A percentile compares a stretch with the other conserved stretches of the same genome.
Conservation (phyloP, 2,888 invertebrate species). For the Metacarcinus magister region DNA sequence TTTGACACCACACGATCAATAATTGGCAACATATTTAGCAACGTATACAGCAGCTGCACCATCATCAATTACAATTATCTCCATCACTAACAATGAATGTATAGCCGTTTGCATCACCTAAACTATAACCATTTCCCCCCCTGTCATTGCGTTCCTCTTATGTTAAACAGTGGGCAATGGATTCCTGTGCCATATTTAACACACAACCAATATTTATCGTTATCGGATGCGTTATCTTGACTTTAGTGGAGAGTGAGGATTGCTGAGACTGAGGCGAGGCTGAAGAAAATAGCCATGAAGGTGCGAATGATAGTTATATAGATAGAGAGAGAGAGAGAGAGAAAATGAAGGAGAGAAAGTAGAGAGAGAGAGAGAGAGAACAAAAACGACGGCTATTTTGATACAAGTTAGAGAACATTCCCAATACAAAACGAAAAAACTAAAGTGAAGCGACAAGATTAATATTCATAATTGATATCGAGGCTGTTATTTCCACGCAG, state of each 20-base stretch:
- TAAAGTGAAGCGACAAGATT: not conserved
- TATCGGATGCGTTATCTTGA: slow-evolving; percentile 45
- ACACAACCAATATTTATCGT: slow-evolving; percentile 33
- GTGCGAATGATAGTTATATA: not conserved
- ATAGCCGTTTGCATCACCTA: not conserved
- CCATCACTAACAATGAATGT: not conserved
- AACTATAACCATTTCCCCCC: not conserved
- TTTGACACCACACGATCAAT: not conserved
- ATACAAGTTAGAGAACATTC: too few species aligned
- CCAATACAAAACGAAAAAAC: too few species aligned
- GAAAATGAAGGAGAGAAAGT: not conserved
- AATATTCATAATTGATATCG: not conserved
- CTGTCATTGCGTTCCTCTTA: not conserved
- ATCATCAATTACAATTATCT: not conserved
- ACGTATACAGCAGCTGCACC: not conserved
- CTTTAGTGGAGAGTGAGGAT: slow-evolving; percentile 42
- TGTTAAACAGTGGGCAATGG: slow-evolving; percentile 32
- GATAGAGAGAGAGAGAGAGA: slow-evolving; percentile 6
- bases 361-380: slow-evolving; percentile 26
- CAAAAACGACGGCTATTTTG: not conserved
- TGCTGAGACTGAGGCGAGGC: not conserved
- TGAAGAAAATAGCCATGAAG: not conserved
- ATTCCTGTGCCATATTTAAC: slow-evolving; percentile 36
- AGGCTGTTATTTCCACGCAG: too few species aligned
- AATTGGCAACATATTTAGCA: not conserved